phyloP scores from a whole-genome alignment of 1,140 invertebrate species.

The Drosophila parabipectinata region DNA sequence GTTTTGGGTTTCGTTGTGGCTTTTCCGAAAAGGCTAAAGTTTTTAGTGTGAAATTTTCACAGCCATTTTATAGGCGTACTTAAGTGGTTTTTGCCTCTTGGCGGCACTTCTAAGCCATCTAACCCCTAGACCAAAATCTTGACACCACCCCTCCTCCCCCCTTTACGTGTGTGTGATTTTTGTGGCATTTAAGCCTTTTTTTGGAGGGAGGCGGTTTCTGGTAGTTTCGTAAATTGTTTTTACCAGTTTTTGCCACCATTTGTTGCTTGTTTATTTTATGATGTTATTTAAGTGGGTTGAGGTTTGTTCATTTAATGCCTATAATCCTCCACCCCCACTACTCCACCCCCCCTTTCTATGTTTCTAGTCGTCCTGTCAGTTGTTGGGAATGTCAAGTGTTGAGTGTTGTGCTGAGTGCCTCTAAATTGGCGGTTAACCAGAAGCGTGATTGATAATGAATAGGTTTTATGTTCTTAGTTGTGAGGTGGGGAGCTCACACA shows the following conservation, averaged over 20 bases:
- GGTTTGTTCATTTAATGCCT: slow-evolving; percentile 62
- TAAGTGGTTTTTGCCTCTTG: slow-evolving; percentile 75
- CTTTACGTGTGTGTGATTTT: slow-evolving; percentile 58
- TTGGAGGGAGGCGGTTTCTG: neutral
- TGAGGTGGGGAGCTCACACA: neutral
- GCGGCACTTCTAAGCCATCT: slow-evolving; percentile 67
- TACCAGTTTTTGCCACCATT: slow-evolving; percentile 28
- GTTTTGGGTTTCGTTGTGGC: slow-evolving; percentile 2
- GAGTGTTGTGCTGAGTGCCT: slow-evolving; percentile 18
- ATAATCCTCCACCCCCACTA: slow-evolving; percentile 16
- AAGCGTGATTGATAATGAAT: slow-evolving; percentile 56
- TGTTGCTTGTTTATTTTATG: slow-evolving; percentile 46
- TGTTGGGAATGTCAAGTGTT: slow-evolving; percentile 16
- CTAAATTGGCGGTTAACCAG: slow-evolving; percentile 57
- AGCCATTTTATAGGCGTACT: slow-evolving; percentile 80
- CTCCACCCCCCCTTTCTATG: slow-evolving; percentile 24
- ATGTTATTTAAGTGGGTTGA: slow-evolving; percentile 17
- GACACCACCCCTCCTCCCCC: neutral
- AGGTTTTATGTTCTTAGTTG: neutral
- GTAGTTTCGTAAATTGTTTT: slow-evolving; percentile 42
- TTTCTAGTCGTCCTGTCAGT: slow-evolving; percentile 23
- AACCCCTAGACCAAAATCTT: neutral
- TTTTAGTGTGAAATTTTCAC: slow-evolving; percentile 80
- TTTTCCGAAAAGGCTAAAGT: slow-evolving; percentile 54
- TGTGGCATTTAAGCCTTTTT: slow-evolving; percentile 80